Evolutionary conservation across 2,888 invertebrate genomes (phyloP).

Genomic region (Melinopterus prodromus): DNA sequence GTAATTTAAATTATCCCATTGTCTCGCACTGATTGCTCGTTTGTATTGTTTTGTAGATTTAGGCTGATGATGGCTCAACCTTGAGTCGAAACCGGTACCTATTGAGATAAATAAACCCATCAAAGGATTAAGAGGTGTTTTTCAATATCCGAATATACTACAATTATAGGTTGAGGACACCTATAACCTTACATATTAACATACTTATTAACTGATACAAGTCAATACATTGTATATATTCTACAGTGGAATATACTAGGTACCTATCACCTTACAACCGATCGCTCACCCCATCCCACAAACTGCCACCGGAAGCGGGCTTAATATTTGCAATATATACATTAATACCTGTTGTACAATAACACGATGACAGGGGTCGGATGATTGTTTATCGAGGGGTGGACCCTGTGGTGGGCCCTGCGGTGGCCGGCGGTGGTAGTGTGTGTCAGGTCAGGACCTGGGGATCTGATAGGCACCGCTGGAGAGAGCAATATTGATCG

Average conservation of each 20-base stretch:
- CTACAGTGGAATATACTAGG: not conserved
- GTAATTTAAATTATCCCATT: too few relatives aligned
- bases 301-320: not conserved
- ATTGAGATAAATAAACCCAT: too few relatives aligned
- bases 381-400: constrained; percentile 49
- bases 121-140: too few relatives aligned
- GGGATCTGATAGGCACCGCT: constrained; percentile 36
- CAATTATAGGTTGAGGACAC: too few relatives aligned
- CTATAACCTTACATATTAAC: too few relatives aligned
- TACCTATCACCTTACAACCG: not conserved
- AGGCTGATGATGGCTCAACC: too few relatives aligned
- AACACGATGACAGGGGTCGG: constrained; percentile 51
- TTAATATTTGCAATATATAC: constrained; percentile 35
- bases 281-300: not conserved
- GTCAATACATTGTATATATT: too few relatives aligned
- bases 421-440: constrained; percentile 29
- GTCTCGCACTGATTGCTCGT: too few relatives aligned
- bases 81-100: too few relatives aligned
- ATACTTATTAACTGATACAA: too few relatives aligned
- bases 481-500: constrained; percentile 48
- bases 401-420: constrained; percentile 40
- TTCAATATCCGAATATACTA: too few relatives aligned
- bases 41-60: too few relatives aligned
- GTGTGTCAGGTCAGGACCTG: constrained; percentile 41
- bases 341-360: constrained; percentile 55